Evolutionary conservation across 2,797 vertebrate species (phyloP).

Genomic region (Centropyge bicolor): DNA sequence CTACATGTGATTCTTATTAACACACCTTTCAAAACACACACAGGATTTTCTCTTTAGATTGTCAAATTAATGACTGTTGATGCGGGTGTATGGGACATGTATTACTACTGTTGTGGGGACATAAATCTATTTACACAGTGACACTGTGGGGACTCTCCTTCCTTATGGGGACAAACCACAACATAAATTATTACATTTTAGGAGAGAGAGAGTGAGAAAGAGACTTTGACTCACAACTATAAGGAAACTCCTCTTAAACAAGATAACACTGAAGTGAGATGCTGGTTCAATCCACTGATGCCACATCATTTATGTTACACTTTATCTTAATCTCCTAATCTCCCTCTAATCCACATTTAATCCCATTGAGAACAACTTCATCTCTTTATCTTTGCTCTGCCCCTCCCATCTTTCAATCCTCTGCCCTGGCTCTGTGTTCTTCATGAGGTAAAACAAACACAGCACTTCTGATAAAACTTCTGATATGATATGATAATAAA

Average conservation of each 20-base stretch:
- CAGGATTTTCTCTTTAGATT: constrained; percentile 26
- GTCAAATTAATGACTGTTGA: background rate
- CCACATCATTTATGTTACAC: constrained; percentile 57
- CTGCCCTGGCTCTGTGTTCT: background rate
- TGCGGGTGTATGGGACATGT: no score
- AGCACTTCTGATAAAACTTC: background rate
- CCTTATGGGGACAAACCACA: no score
- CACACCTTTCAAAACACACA: constrained; percentile 20
- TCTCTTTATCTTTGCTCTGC: constrained; percentile 55
- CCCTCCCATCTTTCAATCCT: constrained; percentile 15
- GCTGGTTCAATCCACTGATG: constrained; percentile 51
- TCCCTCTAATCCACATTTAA: constrained; percentile 66
- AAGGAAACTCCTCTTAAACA: constrained; percentile 33
- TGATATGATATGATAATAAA: background rate
- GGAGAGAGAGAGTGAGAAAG: background rate
- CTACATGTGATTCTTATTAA: background rate
- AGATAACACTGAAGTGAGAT: constrained; percentile 36
- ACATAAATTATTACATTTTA: no score
- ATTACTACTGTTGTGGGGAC: no score
- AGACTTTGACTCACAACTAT: constrained; percentile 26
- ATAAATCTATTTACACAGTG: no score
- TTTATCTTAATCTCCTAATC: constrained; percentile 70
- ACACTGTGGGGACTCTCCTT: no score
- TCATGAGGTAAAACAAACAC: constrained; percentile 42
- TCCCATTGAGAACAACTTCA: constrained; percentile 62